Evolutionary conservation across 1,140 invertebrate species (phyloP), one percentile per base, ranked within the genome.

Genomic region (Saxidomus purpurata): DNA sequence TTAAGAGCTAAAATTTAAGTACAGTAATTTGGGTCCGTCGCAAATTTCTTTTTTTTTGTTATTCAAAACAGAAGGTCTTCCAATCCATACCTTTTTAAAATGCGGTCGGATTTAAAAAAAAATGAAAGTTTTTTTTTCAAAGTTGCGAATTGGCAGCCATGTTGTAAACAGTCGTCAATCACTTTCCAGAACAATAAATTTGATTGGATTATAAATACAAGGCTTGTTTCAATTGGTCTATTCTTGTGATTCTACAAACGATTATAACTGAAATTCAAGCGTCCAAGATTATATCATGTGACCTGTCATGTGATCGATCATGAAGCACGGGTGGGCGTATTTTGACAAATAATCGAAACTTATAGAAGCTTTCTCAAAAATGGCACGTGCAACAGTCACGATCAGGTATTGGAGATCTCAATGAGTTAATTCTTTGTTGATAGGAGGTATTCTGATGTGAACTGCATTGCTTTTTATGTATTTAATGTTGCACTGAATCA

Each of bases 371-470:
- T 31, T 43, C 0, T 8, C 11, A 55, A n/a, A 31, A 43, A 79
- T 79, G 76, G 43, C 76, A 38, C 76, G 49, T 55, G 76, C 76
- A 17, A 79, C 76, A 6, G 76, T 55, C 17, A 79, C 76, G 4
- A 25, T 79, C 76, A 79, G 76, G 76, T 79, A 76, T 74, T n/a
- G 22, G 34, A 28, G 6, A 67, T 36, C 43, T 13, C n/a, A n/a
- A n/a, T n/a, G n/a, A n/a, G n/a, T n/a, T n/a, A n/a, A n/a, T n/a
- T n/a, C n/a, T n/a, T n/a, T n/a, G n/a, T n/a, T n/a, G n/a, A n/a
- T n/a, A n/a, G n/a, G n/a, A n/a, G n/a, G n/a, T n/a, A n/a, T n/a
- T n/a, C n/a, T n/a, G n/a, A n/a, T n/a, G n/a, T n/a, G n/a, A n/a
- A n/a, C n/a, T n/a, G n/a, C n/a, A n/a, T n/a, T n/a, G n/a, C n/a